These are phyloP conservation scores for Macrobrachium nipponense DNA, from an alignment of 1,140 invertebrate species.

Conservation along the genomic window DNA sequence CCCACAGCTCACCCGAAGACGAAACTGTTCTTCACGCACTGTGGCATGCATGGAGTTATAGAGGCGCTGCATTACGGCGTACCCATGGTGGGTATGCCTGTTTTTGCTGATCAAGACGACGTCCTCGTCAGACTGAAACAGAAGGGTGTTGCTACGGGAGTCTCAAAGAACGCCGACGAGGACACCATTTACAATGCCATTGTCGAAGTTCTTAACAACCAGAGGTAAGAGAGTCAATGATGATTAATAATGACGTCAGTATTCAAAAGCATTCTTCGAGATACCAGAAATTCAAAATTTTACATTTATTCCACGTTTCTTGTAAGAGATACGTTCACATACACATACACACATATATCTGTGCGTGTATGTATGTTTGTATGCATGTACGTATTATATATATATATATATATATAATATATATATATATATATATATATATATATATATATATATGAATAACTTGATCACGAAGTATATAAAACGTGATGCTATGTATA, in stretches of 20 bases:
- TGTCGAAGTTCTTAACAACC: slow-evolving; percentile 64
- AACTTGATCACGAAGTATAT: no score
- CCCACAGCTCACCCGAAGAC: slow-evolving; percentile 66
- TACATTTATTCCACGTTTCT: background rate
- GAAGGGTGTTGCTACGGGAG: slow-evolving; percentile 67
- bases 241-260: background rate
- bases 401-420: no score
- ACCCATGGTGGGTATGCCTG: slow-evolving; percentile 71
- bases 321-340: no score
- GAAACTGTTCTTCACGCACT: slow-evolving; percentile 67
- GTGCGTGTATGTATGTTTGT: no score
- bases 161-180: slow-evolving; percentile 65
- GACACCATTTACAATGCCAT: slow-evolving; percentile 65
- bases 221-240: slow-evolving; percentile 56
- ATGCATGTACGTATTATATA: no score
- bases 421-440: no score
- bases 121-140: slow-evolving; percentile 66
- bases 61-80: slow-evolving; percentile 70
- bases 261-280: no score
- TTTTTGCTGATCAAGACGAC: slow-evolving; percentile 68
- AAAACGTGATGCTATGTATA: no score
- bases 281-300: no score
- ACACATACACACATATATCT: no score
- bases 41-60: slow-evolving; percentile 70
- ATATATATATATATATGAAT: no score